These are phyloP conservation scores for Ciconia stormi DNA, from an alignment of 2,113 vertebrate genomes.

Conservation along the genomic window DNA sequence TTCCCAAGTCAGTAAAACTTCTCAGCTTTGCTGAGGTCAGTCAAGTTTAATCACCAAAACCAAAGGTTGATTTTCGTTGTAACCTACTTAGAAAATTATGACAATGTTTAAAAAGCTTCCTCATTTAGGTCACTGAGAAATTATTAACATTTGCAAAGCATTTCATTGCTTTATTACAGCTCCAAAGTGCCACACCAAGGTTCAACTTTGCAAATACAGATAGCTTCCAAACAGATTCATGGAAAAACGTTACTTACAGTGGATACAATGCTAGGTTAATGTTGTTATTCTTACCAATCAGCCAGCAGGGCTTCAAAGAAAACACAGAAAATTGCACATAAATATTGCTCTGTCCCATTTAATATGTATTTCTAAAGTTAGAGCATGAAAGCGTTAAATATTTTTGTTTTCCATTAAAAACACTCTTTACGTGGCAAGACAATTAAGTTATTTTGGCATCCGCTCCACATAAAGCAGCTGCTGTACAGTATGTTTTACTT, in stretches of 20 bases:
- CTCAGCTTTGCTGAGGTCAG: not conserved
- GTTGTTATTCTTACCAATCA: not conserved
- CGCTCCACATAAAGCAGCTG: conserved; percentile 58
- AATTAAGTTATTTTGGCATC: conserved; percentile 59
- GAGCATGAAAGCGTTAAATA: conserved; percentile 33
- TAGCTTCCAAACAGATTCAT: not conserved
- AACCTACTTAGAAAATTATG: not conserved
- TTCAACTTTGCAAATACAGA: not conserved
- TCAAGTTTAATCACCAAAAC: not conserved
- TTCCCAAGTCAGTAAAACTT: not conserved
- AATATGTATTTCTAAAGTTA: not conserved
- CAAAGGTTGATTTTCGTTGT: not conserved
- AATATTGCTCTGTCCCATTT: not conserved
- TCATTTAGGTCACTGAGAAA: not conserved
- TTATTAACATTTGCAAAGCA: not conserved
- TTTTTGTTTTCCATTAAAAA: conserved; percentile 14
- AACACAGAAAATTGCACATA: not conserved
- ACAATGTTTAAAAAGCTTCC: not conserved
- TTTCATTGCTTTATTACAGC: not conserved
- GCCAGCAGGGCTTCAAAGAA: not conserved
- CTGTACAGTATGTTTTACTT: conserved; percentile 65
- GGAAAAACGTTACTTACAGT: not conserved
- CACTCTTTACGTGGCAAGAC: conserved; percentile 10
- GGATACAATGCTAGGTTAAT: not conserved
- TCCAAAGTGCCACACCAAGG: not conserved